A percentile compares a stretch with the other conserved stretches of the same genome.
Evolutionary conservation across 2,888 invertebrate genomes (phyloP).

Genomic region (Lysandra coridon): DNA sequence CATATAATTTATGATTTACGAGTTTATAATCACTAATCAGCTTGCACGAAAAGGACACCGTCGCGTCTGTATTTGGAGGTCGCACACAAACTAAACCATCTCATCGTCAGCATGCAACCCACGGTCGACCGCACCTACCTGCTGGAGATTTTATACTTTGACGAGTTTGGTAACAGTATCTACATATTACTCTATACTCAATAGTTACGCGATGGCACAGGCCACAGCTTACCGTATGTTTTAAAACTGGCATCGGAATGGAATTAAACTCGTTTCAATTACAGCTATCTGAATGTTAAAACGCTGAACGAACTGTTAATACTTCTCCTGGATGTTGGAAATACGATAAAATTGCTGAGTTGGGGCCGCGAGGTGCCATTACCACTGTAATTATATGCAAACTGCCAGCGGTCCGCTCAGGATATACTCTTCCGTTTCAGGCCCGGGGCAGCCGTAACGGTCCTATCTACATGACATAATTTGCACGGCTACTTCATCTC

Average conservation of each 20-base stretch:
- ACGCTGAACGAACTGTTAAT: conserved; percentile 11
- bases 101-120: background rate
- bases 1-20: background rate
- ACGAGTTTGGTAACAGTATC: background rate
- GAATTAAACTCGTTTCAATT: conserved; percentile 3
- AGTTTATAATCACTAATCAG: background rate
- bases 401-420: conserved; percentile 54
- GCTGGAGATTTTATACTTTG: background rate
- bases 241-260: background rate
- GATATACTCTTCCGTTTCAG: conserved; percentile 72
- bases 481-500: background rate
- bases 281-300: conserved; percentile 19
- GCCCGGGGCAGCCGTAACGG: conserved; percentile 58
- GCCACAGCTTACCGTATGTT: background rate
- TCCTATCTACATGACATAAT: conserved; percentile 39
- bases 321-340: conserved; percentile 20
- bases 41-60: conserved; percentile 1
- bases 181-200: background rate
- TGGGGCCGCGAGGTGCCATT: conserved; percentile 49
- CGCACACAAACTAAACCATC: background rate
- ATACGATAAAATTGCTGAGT: conserved; percentile 34
- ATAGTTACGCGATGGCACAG: background rate
- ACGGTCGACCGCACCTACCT: conserved; percentile 4
- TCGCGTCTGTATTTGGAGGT: background rate
- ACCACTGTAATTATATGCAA: conserved; percentile 57